phyloP scores from a whole-genome alignment of 2,888 invertebrate species.

The Parnassius mnemosyne region DNA sequence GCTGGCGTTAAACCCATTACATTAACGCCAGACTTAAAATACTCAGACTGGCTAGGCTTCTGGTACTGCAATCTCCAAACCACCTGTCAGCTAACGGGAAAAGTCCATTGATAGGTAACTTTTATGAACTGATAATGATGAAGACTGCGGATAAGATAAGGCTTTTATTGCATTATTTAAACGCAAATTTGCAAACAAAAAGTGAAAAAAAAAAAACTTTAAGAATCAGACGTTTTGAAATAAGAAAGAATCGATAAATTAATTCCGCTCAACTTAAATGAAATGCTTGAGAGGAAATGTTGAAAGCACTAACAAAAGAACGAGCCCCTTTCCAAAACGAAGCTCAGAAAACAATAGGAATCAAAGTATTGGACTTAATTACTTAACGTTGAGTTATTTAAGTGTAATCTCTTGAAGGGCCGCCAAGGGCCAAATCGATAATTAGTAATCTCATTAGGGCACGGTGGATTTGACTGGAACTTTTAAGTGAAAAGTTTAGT shows the following conservation, averaged over 20 bases:
- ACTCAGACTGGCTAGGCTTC: too few species aligned
- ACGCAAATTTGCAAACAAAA: too few species aligned
- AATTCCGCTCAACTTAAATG: slow-evolving; percentile 10
- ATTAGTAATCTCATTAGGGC: slow-evolving; percentile 42
- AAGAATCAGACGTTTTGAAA: neutral
- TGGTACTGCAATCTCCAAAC: too few species aligned
- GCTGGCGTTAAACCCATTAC: too few species aligned
- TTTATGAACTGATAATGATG: too few species aligned
- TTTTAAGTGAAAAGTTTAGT: slow-evolving; percentile 41
- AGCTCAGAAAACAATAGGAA: slow-evolving; percentile 25
- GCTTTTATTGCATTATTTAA: too few species aligned
- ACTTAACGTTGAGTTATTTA: slow-evolving; percentile 35
- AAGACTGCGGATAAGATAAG: too few species aligned
- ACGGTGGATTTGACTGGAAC: slow-evolving; percentile 33
- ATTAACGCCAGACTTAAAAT: too few species aligned
- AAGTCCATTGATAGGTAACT: too few species aligned
- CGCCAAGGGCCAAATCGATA: slow-evolving; percentile 37
- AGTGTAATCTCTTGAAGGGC: slow-evolving; percentile 35
- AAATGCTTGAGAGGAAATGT: slow-evolving; percentile 7
- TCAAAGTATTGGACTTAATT: slow-evolving; percentile 40
- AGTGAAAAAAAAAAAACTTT: too few species aligned
- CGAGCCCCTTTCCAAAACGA: slow-evolving; percentile 8
- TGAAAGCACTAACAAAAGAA: slow-evolving; percentile 17
- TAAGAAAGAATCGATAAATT: slow-evolving; percentile 15
- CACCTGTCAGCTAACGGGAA: too few species aligned